Conservation (phyloP, 2,113 vertebrate genomes). For the Mirza zaza region DNA sequence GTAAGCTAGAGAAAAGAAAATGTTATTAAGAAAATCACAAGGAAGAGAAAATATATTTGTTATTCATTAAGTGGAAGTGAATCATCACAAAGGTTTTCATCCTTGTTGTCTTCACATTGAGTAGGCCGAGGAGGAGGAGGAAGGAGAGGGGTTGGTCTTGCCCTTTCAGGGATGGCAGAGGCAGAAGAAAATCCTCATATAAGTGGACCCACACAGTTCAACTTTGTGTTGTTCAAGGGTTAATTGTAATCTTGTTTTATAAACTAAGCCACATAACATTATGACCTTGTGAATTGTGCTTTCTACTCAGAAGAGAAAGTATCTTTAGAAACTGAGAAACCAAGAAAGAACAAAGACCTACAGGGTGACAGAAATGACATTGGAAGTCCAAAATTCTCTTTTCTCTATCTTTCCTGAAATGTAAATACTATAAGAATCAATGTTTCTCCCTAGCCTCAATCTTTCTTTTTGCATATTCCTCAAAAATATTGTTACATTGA, state of each 20-base stretch:
- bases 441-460: neutral
- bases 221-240: neutral
- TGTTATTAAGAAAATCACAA: neutral
- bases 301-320: neutral
- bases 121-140: neutral
- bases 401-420: neutral
- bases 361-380: neutral
- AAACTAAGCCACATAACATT: neutral
- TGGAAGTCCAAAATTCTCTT: neutral
- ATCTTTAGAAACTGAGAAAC: neutral
- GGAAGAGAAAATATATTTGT: neutral
- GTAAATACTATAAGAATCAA: constrained; percentile 16
- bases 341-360: neutral
- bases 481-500: neutral
- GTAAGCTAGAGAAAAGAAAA: neutral
- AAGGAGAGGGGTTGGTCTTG: neutral
- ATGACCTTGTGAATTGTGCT: neutral
- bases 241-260: neutral
- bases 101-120: neutral
- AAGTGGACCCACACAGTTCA: neutral
- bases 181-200: neutral
- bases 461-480: neutral
- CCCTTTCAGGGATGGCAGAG: neutral
- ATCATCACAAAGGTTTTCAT: neutral
- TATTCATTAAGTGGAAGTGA: neutral